A percentile compares a stretch with the other conserved stretches of the same genome.
phyloP scores from a whole-genome alignment of 2,113 vertebrate species.

The Casuarius casuarius region DNA sequence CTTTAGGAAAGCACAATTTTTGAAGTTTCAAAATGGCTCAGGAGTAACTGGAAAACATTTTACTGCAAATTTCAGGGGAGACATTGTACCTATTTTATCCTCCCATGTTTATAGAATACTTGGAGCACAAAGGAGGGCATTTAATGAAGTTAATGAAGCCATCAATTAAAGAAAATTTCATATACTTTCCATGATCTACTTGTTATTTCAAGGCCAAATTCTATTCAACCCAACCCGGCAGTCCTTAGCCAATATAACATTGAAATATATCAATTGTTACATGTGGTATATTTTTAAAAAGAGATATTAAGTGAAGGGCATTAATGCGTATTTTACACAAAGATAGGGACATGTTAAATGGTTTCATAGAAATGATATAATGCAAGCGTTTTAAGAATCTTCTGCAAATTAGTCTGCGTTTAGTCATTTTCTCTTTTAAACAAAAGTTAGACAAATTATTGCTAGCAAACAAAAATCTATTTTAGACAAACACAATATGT shows the following conservation, averaged over 20 bases:
- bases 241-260: neutral
- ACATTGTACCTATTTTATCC: neutral
- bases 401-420: conserved; percentile 36
- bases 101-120: neutral
- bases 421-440: conserved; percentile 70
- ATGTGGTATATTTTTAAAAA: neutral
- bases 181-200: conserved; percentile 23
- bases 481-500: conserved; percentile 75
- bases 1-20: neutral
- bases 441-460: conserved; percentile 73
- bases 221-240: neutral
- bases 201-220: conserved; percentile 51
- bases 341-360: neutral
- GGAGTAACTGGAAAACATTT: neutral
- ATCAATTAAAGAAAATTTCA: conserved; percentile 56
- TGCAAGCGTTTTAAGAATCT: neutral
- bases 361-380: neutral
- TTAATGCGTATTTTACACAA: neutral
- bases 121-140: conserved; percentile 29
- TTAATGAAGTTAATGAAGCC: conserved; percentile 47
- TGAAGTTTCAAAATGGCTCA: neutral
- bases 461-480: conserved; percentile 67
- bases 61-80: neutral
- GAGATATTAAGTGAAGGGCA: neutral
- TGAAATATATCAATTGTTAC: neutral